Base-by-base conservation (phyloP, 2,113 vertebrate species). In the Dipodomys stephensi region DNA sequence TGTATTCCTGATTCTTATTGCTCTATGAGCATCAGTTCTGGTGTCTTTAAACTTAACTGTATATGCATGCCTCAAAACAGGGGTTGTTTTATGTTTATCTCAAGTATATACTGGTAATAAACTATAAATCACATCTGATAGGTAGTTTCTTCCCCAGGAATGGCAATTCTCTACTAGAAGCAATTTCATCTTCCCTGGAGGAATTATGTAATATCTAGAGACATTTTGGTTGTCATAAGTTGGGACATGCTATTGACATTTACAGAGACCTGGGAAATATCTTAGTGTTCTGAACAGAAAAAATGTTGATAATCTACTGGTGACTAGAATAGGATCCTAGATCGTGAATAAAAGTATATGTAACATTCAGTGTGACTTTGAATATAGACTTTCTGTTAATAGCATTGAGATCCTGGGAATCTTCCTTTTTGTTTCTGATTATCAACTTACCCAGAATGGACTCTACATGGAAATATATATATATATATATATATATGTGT, bases 31-130 rank as follows among this genome's bases (percentile, higher is more conserved):
- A 76, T 39, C 8, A 11, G 7, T 18, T 76, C 18, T 60, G 44
- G 49, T 44, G n/a, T 80, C 2, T 80, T 73, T 64, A 5, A 87
- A 44, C 72, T 23, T 74, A 74, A 83, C 35, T n/a, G 9, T 19
- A 6, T 28, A 57, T 11, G 1, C 6, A 18, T 6, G 1, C 35
- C 60, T 57, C 91, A 92, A 68, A 25, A 71, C 6, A 49, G 49
- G 12, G 49, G 49, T 35, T 83, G 73, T 73, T 95, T 81, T 78
- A 16, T 11, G 4, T 79, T 91, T 64, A 7, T 80, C 90, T 90
- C 23, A 46, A 84, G 13, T 27, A 8, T 68, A 53, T 68, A 32
- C 30, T 69, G 10, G 15, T 57, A 6, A 9, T 89, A 7, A 68
- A 23, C 25, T 79, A 18, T 46, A 74, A 64, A 60, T 67, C 23